Percentiles rank a stretch among this genome's conserved stretches.
phyloP scores from a whole-genome alignment of 2,113 vertebrate species.

The Numenius arquata region DNA sequence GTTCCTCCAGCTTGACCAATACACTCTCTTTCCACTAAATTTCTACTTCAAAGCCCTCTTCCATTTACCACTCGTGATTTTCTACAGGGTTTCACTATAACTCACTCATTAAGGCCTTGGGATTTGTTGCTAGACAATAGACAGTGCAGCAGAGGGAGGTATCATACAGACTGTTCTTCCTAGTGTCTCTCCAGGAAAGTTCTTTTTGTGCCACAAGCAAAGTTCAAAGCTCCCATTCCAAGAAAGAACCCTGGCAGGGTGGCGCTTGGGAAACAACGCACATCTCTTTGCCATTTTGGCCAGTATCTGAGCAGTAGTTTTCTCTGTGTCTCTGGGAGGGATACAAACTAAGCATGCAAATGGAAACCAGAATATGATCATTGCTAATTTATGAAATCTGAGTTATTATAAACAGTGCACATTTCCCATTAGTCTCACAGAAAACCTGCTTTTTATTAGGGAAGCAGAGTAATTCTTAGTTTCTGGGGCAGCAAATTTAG shows the following conservation, averaged over 20 bases:
- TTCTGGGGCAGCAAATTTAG: constrained; percentile 38
- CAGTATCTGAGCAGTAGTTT: neutral
- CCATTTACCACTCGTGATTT: neutral
- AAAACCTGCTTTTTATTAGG: constrained; percentile 44
- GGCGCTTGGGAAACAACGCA: neutral
- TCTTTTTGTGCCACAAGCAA: neutral
- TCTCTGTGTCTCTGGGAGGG: neutral
- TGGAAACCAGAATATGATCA: constrained; percentile 8
- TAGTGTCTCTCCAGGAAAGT: neutral
- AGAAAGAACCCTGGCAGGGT: neutral
- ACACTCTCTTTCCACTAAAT: neutral
- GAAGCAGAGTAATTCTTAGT: constrained; percentile 44
- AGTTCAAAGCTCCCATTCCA: neutral
- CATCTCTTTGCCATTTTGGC: neutral
- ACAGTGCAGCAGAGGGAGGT: neutral
- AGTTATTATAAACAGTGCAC: constrained; percentile 51
- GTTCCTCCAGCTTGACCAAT: neutral
- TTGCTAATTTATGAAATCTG: constrained; percentile 37
- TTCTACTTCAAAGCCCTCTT: neutral
- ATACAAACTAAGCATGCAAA: constrained; percentile 9
- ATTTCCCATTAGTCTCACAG: constrained; percentile 17
- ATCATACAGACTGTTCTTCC: neutral
- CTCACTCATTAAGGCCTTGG: neutral
- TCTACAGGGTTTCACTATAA: neutral
- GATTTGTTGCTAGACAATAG: neutral